Percentiles rank a stretch among this genome's conserved stretches.
These are phyloP conservation scores for Hydropsyche betteni DNA, from an alignment of 2,888 invertebrate genomes.

Conservation along the genomic window DNA sequence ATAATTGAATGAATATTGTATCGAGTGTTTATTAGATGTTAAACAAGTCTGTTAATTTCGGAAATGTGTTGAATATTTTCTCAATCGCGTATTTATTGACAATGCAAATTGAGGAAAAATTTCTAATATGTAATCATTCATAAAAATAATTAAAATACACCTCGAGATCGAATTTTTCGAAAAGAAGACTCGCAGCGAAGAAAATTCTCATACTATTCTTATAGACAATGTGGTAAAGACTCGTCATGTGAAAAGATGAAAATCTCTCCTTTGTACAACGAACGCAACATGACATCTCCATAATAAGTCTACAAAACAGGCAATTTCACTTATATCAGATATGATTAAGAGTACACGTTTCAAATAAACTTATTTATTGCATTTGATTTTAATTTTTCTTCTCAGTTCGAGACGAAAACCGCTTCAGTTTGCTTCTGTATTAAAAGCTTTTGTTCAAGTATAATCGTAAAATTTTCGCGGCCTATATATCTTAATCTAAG, in stretches of 20 bases:
- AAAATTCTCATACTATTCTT: constrained; percentile 29
- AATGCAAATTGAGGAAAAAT: neutral
- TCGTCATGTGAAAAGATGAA: constrained; percentile 34
- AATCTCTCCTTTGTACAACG: constrained; percentile 31
- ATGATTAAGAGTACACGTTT: constrained; percentile 11
- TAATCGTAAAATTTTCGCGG: neutral
- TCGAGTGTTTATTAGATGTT: neutral
- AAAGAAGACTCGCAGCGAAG: constrained; percentile 10
- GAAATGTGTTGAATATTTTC: neutral
- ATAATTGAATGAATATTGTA: neutral
- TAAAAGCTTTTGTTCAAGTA: neutral
- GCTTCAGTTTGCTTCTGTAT: neutral
- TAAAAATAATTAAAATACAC: neutral
- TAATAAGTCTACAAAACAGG: constrained; percentile 34
- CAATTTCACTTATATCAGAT: constrained; percentile 34
- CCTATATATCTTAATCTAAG: constrained; percentile 4
- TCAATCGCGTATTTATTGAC: neutral
- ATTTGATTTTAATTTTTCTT: neutral
- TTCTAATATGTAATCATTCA: no score
- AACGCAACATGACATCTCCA: constrained; percentile 33
- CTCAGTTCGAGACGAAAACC: neutral
- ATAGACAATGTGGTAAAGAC: constrained; percentile 27
- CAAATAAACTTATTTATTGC: constrained; percentile 20
- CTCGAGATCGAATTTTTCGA: constrained; percentile 7
- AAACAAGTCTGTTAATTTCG: neutral